These are phyloP conservation scores for Nebria brevicollis DNA, from an alignment of 2,888 invertebrate species.

Conservation along the genomic window DNA sequence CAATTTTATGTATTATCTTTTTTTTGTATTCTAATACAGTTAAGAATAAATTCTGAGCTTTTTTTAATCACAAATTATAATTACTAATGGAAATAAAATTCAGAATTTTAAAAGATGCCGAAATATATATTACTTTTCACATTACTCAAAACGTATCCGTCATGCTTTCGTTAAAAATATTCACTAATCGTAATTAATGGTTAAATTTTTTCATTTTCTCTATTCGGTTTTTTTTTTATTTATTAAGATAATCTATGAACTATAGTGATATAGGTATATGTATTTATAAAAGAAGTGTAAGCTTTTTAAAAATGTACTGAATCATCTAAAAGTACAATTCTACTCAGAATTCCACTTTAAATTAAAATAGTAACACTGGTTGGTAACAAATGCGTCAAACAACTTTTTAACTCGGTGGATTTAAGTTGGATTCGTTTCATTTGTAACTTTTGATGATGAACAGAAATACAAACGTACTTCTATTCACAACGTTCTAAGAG, in stretches of 20 bases:
- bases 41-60: conserved; percentile 30
- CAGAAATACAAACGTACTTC: neutral
- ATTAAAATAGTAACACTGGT: neutral
- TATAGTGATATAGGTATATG: too few species aligned
- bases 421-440: neutral
- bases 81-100: conserved; percentile 27
- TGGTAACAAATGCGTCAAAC: neutral
- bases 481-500: neutral
- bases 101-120: neutral
- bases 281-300: too few species aligned
- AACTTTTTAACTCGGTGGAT: neutral
- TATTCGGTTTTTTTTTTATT: too few species aligned
- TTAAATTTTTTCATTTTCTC: too few species aligned
- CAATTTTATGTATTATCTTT: neutral
- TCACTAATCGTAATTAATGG: too few species aligned
- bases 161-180: too few species aligned
- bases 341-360: neutral
- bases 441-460: conserved; percentile 18
- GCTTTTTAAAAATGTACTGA: neutral
- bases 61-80: conserved; percentile 30
- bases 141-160: too few species aligned
- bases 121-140: too few species aligned
- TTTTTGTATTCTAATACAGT: neutral
- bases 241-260: too few species aligned
- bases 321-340: neutral